Conservation (phyloP, 2,113 vertebrate species). For the Nothocercus julius region DNA sequence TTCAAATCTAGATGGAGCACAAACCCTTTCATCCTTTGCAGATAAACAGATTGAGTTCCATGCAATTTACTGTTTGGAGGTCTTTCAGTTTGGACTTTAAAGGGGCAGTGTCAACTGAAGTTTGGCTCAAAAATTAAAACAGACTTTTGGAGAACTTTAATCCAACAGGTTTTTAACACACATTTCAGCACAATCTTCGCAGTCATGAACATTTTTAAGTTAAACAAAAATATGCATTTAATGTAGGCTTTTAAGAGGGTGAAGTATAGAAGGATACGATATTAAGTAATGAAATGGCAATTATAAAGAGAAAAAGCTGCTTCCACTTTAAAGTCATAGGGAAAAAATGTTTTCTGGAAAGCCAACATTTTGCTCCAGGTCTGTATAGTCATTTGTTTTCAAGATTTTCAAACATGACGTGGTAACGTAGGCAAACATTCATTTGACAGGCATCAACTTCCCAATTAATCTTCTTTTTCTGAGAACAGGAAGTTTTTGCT, state of each 20-base stretch:
- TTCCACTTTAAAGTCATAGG: neutral
- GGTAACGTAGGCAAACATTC: neutral
- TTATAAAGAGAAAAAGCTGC: neutral
- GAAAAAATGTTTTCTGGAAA: neutral
- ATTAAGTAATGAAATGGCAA: neutral
- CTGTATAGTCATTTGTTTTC: neutral
- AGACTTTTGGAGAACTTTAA: neutral
- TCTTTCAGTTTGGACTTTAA: constrained; percentile 29
- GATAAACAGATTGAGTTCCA: constrained; percentile 48
- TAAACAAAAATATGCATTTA: neutral
- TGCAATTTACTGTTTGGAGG: constrained; percentile 20
- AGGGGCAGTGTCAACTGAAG: neutral
- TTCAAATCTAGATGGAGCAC: constrained; percentile 28
- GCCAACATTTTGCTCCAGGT: neutral
- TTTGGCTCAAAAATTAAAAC: neutral
- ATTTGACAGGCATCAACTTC: neutral
- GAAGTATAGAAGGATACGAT: neutral
- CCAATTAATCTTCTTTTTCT: neutral
- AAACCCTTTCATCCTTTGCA: constrained; percentile 50
- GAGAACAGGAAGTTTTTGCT: neutral
- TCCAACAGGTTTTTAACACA: neutral
- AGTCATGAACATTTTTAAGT: neutral
- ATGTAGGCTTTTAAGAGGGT: neutral
- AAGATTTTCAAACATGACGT: neutral
- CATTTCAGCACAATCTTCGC: neutral